phyloP scores from a whole-genome alignment of 1,140 invertebrate species.

The Gryllus bimaculatus region DNA sequence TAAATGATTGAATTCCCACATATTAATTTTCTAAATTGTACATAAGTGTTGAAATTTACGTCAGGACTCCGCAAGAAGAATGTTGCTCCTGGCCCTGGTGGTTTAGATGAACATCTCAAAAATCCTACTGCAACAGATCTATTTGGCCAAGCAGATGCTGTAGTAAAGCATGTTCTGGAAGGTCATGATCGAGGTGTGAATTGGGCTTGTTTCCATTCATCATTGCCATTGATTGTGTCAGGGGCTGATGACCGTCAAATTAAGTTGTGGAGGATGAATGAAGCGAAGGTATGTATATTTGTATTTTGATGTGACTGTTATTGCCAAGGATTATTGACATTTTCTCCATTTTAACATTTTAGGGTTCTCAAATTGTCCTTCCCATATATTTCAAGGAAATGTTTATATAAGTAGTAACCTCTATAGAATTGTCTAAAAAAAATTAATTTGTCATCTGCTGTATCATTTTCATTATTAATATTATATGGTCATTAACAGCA shows the following conservation, averaged over 20 bases:
- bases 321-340: too few species aligned
- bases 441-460: too few species aligned
- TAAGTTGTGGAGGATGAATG: conserved; percentile 99
- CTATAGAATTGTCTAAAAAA: too few species aligned
- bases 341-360: neutral
- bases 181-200: conserved; percentile 97
- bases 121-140: conserved; percentile 86
- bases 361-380: too few species aligned
- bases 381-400: too few species aligned
- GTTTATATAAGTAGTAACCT: too few species aligned
- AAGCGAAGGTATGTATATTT: conserved; percentile 57
- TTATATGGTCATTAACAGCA: too few species aligned
- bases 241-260: conserved; percentile 96
- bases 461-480: too few species aligned
- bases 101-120: conserved; percentile 80
- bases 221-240: conserved; percentile 89
- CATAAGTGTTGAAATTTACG: neutral
- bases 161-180: conserved; percentile 96
- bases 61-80: conserved; percentile 89
- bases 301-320: neutral
- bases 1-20: too few species aligned
- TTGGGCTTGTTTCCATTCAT: conserved; percentile 96
- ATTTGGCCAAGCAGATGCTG: conserved; percentile 93
- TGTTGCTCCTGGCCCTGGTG: conserved; percentile 86
- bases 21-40: too few species aligned